Evolutionary conservation across 35 echinoderm and acorn worm species (phyloP).

Genomic region (Heliocidaris erythrogramma): DNA sequence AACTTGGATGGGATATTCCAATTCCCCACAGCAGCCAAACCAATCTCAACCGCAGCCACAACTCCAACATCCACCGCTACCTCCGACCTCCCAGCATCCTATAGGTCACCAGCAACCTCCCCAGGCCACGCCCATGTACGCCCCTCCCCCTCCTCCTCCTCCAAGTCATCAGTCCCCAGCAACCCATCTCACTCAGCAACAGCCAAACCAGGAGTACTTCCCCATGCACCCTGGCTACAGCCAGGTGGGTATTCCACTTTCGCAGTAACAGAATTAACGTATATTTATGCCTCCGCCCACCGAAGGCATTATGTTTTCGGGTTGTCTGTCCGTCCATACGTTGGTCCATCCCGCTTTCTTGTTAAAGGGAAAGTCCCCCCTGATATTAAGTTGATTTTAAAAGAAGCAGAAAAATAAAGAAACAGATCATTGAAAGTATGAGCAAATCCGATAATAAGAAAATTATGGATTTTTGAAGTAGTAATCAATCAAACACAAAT

Average conservation of each 20-base stretch:
- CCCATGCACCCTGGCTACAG: slow-evolving; percentile 23
- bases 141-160: background rate
- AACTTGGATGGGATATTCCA: slow-evolving; percentile 36
- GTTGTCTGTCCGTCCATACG: too few relatives aligned
- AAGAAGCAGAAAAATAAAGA: too few relatives aligned
- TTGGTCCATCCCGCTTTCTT: too few relatives aligned
- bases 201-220: slow-evolving; percentile 10
- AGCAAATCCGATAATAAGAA: too few relatives aligned
- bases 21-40: background rate
- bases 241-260: background rate
- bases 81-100: background rate
- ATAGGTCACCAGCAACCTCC: background rate
- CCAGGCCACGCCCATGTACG: background rate
- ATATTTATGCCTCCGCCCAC: too few relatives aligned
- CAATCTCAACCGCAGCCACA: slow-evolving; percentile 42
- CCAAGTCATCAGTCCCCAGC: slow-evolving; percentile 21
- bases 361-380: too few relatives aligned
- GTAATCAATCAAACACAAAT: too few relatives aligned
- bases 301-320: too few relatives aligned
- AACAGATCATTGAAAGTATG: too few relatives aligned
- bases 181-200: background rate
- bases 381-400: too few relatives aligned
- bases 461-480: too few relatives aligned
- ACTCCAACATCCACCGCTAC: background rate
- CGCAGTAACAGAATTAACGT: too few relatives aligned